Evolutionary conservation across 2,797 vertebrate genomes (phyloP).

Genomic region (Sebastes matsubarae): DNA sequence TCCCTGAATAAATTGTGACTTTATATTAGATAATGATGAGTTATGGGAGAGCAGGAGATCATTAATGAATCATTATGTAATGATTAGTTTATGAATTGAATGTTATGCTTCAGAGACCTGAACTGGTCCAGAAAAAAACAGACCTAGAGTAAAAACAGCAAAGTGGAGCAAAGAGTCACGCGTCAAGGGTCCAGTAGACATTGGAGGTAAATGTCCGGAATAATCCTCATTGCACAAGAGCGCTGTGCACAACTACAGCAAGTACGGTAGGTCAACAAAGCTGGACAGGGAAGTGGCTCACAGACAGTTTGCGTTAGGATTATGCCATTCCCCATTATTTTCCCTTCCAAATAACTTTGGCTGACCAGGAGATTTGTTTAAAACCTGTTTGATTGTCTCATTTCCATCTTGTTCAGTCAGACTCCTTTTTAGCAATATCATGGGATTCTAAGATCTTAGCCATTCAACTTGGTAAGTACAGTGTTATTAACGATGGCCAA

Average conservation of each 20-base stretch:
- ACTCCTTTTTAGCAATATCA: not conserved
- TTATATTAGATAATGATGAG: not conserved
- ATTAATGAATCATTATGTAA: not conserved
- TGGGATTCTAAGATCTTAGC: not conserved
- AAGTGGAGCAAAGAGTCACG: not conserved
- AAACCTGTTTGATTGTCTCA: not conserved
- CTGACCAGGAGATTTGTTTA: not conserved
- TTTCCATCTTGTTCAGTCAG: not conserved
- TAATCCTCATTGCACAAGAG: not conserved
- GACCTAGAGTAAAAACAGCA: not conserved
- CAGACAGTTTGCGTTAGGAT: not conserved
- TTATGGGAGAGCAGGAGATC: no score
- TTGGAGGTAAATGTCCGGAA: not conserved
- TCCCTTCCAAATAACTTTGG: not conserved
- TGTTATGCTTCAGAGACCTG: not conserved
- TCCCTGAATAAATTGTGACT: not conserved
- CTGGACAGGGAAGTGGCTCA: not conserved
- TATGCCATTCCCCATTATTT: not conserved
- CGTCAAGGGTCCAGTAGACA: not conserved
- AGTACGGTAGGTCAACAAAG: no score
- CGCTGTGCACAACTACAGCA: not conserved
- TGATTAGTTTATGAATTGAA: not conserved
- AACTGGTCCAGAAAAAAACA: not conserved
- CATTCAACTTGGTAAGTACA: not conserved
- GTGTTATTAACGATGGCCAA: not conserved